These are phyloP conservation scores for Zaprionus lineosus DNA, from an alignment of 2,888 invertebrate species.

Conservation along the genomic window DNA sequence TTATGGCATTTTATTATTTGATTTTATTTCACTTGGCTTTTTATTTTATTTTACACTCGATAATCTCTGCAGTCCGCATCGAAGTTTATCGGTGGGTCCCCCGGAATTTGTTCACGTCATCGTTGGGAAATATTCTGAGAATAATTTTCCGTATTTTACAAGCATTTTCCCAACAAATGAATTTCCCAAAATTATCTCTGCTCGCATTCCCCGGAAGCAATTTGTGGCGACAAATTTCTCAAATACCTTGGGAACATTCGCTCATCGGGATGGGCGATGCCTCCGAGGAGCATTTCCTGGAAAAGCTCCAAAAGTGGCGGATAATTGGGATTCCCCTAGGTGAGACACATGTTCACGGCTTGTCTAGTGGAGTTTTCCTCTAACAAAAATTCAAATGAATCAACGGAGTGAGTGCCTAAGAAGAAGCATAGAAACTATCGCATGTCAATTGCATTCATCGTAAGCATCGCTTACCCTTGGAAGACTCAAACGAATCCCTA, in stretches of 20 bases:
- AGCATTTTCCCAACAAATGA: neutral
- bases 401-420: too few species aligned
- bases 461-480: too few species aligned
- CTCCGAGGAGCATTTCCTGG: conserved; percentile 8
- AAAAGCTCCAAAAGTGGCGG: neutral
- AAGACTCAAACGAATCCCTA: too few species aligned
- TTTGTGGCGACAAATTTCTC: conserved; percentile 17
- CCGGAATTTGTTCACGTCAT: conserved; percentile 48
- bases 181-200: conserved; percentile 10
- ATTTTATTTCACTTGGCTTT: conserved; percentile 54
- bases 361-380: too few species aligned
- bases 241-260: conserved; percentile 19
- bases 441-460: too few species aligned
- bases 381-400: too few species aligned
- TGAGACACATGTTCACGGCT: too few species aligned
- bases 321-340: too few species aligned
- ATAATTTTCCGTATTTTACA: conserved; percentile 22
- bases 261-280: conserved; percentile 33
- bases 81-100: conserved; percentile 41
- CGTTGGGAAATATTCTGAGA: conserved; percentile 32
- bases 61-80: conserved; percentile 59
- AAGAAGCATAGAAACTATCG: too few species aligned
- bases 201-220: conserved; percentile 64
- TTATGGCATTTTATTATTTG: conserved; percentile 38
- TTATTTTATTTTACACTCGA: conserved; percentile 56